Base-by-base conservation (phyloP, 2,797 vertebrate species). In the Schizopygopsis malacanthus region DNA sequence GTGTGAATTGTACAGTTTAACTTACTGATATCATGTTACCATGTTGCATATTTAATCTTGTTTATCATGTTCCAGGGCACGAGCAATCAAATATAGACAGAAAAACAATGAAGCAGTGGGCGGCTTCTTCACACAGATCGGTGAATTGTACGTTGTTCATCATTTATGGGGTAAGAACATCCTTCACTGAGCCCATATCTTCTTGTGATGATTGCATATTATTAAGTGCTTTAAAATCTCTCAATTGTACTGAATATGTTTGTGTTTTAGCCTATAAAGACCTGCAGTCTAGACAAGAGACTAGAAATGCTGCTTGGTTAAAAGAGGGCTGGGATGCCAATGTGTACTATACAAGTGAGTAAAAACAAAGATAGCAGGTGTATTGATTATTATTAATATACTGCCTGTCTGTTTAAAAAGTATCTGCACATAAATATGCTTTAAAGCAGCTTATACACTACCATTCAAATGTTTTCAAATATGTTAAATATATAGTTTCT, bases 61-160 rank as follows among this genome's bases (percentile, higher is more conserved):
- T 10, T 79, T 11, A 9, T 85, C 33, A 16, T 83, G 6, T 70
- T 39, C 88, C 90, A 99, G 98, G 98, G 98, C 98, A 1, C 96
- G 98, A 84, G 98, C 98, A 20, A 98, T 99, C 88, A 96, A 96
- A 81, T 91, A 97, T 91, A 96, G 98, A 22, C 98, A 99, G 87
- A 96, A 98, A 90, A 99, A 98, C 94, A 92, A 96, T 7, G 98
- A 99, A 90, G 98, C 98, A 0, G 97, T 99, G 0, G 97, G 98
- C 0, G 98, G 98, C 0, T 99, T 99, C 93, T 99, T 99, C 95
- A 97, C 97, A 0, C 98, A 99, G 93, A 97, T 98, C 0, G 98
- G 98, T 54, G 96, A 98, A 87, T 94, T 99, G 18, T 99, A 99
- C 1, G 95, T 97, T 0, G 98, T 99, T 84, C 97, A 99, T 89